Evolutionary conservation across 2,888 invertebrate species (phyloP).

Genomic region (Erebia epiphron): DNA sequence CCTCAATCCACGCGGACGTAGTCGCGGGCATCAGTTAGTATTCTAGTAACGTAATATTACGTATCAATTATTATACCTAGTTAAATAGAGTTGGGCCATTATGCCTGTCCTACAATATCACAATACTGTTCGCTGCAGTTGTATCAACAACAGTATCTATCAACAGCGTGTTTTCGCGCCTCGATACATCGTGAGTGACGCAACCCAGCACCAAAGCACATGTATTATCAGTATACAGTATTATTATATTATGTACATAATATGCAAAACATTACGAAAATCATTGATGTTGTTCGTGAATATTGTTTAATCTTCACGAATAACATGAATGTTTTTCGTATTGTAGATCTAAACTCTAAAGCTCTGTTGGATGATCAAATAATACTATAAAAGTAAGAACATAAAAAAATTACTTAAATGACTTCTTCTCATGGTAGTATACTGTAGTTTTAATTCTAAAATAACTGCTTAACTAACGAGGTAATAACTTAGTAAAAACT

Average conservation of each 20-base stretch:
- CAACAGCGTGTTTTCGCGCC: constrained; percentile 75
- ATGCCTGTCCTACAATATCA: constrained; percentile 53
- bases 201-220: constrained; percentile 46
- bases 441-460: too few relatives aligned
- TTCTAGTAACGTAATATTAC: too few relatives aligned
- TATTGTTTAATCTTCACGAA: constrained; percentile 55
- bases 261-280: constrained; percentile 46
- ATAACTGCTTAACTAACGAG: too few relatives aligned
- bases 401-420: too few relatives aligned
- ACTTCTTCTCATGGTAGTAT: too few relatives aligned
- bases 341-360: constrained; percentile 34
- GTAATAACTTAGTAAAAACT: too few relatives aligned
- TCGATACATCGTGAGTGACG: constrained; percentile 67
- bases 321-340: constrained; percentile 40
- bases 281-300: too few relatives aligned
- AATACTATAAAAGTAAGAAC: constrained; percentile 11
- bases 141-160: constrained; percentile 75
- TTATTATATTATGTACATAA: constrained; percentile 51
- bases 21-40: too few relatives aligned
- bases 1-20: too few relatives aligned
- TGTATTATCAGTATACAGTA: constrained; percentile 19
- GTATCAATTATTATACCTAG: not conserved
- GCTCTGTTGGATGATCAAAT: not conserved
- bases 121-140: constrained; percentile 66
- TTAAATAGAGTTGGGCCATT: constrained; percentile 7